A percentile compares a stretch with the other conserved stretches of the same genome.
These are phyloP conservation scores for Myotis davidii DNA, from an alignment of 2,113 vertebrate species.

Conservation along the genomic window DNA sequence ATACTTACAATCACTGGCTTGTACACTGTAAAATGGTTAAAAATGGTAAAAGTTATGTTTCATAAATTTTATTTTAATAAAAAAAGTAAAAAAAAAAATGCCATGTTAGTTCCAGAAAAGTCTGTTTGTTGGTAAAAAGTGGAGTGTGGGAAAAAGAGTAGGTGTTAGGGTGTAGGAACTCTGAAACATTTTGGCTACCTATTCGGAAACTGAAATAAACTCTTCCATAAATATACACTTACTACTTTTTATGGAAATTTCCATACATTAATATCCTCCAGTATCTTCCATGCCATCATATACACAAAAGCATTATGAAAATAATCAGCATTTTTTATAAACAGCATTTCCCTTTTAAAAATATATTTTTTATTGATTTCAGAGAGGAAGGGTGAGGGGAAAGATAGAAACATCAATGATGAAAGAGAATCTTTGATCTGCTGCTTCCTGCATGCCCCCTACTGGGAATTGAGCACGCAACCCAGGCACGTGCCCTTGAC, in stretches of 20 bases:
- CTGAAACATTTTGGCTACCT: not conserved
- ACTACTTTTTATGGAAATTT: not conserved
- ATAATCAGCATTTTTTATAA: not conserved
- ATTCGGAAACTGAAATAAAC: not conserved
- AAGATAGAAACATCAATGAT: too few relatives aligned
- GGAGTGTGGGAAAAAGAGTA: not conserved
- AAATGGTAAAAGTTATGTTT: not conserved
- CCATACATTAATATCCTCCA: not conserved
- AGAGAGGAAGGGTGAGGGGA: too few relatives aligned
- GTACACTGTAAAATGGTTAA: not conserved
- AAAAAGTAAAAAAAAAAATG: not conserved
- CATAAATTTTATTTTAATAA: not conserved
- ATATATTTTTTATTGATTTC: too few relatives aligned
- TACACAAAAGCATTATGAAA: not conserved
- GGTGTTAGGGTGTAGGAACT: not conserved
- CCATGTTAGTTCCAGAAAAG: not conserved
- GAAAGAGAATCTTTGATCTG: too few relatives aligned
- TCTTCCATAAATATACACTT: not conserved
- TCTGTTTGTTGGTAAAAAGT: not conserved
- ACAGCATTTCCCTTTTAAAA: too few relatives aligned
- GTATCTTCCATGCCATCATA: not conserved
- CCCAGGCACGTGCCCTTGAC: too few relatives aligned
- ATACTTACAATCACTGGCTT: not conserved
- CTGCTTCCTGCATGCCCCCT: too few relatives aligned
- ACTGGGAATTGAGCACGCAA: too few relatives aligned